phyloP scores from a whole-genome alignment of 2,888 invertebrate species.

The Ditylenchus weischeri region DNA sequence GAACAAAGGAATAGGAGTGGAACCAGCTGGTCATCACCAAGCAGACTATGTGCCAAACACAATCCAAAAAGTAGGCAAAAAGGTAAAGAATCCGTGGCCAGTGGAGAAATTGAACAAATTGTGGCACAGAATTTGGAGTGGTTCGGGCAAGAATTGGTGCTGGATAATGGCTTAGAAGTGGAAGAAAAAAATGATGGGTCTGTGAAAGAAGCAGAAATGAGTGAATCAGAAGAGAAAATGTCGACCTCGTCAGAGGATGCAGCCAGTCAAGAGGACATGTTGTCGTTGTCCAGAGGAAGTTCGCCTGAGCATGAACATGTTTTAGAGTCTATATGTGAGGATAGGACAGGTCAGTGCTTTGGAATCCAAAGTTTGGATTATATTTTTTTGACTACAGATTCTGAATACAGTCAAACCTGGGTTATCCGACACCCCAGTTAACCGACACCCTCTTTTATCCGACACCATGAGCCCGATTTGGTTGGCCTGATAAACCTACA shows the following conservation, averaged over 20 bases:
- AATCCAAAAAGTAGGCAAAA: not conserved
- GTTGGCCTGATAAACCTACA: no score
- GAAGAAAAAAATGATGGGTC: not conserved
- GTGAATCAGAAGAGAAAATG: conserved; percentile 17
- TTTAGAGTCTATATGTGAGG: not conserved
- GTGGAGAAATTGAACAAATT: not conserved
- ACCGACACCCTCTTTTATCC: no score
- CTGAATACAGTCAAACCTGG: no score
- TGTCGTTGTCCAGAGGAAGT: no score
- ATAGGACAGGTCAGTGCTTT: not conserved
- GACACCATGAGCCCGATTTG: no score
- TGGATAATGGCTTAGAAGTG: not conserved
- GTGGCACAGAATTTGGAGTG: not conserved
- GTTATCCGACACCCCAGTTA: no score
- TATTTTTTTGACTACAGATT: no score
- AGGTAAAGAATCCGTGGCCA: not conserved
- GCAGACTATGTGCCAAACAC: not conserved
- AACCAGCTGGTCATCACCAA: conserved; percentile 25
- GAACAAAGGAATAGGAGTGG: not conserved
- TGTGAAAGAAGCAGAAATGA: no score
- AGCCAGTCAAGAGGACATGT: not conserved
- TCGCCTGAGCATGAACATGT: not conserved
- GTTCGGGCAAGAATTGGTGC: not conserved
- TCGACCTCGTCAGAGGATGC: conserved; percentile 7
- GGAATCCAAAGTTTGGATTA: no score